Base-by-base conservation (phyloP, 53 echinoderm and acorn worm species). In the Pentamera pediparva region DNA sequence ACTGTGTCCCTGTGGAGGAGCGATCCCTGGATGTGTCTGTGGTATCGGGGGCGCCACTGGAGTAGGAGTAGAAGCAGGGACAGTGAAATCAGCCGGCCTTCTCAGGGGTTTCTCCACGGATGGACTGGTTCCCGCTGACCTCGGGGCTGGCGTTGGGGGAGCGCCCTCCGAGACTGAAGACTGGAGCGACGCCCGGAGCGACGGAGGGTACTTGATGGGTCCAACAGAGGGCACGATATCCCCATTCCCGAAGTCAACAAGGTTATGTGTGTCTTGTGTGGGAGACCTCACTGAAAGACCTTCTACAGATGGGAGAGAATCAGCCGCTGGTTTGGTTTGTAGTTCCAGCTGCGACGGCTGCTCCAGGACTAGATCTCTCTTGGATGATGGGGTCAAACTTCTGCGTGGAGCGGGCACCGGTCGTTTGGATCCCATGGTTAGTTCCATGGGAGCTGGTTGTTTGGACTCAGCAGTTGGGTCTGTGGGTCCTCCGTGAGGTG, bases 341-440 rank as follows among this genome's bases (percentile, higher is more conserved):
- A 11, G 31, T 10, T 39, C 2, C 27, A 28, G 5, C 56, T 56
- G 56, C 18, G 18, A n/a, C 3, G 18, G 24, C 18, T n/a, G n/a
- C n/a, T n/a, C n/a, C n/a, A n/a, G n/a, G n/a, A 12, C 47, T 45
- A 12, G 30, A 17, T 20, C 7, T 57, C 32, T 27, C 15, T 32
- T 28, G 6, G 13, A 12, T 57, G 29, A 3, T 29, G 35, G 18
- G 35, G 47, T 4, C 30, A 67, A 13, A 26, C 30, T 45, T 25
- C 31, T 36, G n/a, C 67, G 39, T 26, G 67, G 67, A 41, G 67
- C 67, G 10, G 67, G 67, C 30, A 67, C 45, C 18, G 67, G 67
- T 41, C 27, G 9, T 11, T 40, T 67, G 29, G 26, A 15, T 36
- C 15, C 31, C 1, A 10, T 22, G 0, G 20, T 28, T 13, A 26